phyloP scores from a whole-genome alignment of 2,113 vertebrate genomes.

The Apteryx mantelli region DNA sequence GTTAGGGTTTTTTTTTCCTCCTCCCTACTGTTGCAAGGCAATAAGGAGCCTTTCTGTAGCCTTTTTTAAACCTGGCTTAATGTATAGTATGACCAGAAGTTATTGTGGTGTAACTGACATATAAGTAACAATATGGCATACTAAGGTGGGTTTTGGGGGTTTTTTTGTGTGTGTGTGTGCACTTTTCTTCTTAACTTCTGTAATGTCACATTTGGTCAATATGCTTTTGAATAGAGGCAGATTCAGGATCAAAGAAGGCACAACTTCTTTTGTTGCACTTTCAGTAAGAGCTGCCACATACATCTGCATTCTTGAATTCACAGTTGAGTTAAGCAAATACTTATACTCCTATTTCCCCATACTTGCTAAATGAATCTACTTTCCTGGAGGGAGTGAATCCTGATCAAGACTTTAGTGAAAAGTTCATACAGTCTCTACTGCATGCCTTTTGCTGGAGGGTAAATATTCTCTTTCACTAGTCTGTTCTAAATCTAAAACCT shows the following conservation, averaged over 20 bases:
- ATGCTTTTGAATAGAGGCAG: not conserved
- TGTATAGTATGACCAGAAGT: fast-evolving
- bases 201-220: not conserved
- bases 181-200: not conserved
- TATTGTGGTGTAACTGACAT: fast-evolving
- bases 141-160: not conserved
- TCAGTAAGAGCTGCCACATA: fast-evolving
- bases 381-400: too few relatives aligned
- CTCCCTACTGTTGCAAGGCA: not conserved
- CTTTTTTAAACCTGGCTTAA: fast-evolving
- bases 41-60: not conserved
- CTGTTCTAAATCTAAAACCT: not conserved
- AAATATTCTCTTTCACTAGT: not conserved
- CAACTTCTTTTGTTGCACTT: fast-evolving
- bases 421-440: fast-evolving
- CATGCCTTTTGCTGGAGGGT: not conserved
- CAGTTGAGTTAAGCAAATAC: not conserved
- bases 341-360: too few relatives aligned
- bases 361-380: not conserved
- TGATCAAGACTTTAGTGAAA: not conserved
- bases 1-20: not conserved
- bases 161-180: not conserved
- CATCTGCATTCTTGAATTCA: fast-evolving
- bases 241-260: fast-evolving
- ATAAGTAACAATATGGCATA: not conserved